phyloP scores from a whole-genome alignment of 2,888 invertebrate genomes.

The Eupithecia subumbrata region DNA sequence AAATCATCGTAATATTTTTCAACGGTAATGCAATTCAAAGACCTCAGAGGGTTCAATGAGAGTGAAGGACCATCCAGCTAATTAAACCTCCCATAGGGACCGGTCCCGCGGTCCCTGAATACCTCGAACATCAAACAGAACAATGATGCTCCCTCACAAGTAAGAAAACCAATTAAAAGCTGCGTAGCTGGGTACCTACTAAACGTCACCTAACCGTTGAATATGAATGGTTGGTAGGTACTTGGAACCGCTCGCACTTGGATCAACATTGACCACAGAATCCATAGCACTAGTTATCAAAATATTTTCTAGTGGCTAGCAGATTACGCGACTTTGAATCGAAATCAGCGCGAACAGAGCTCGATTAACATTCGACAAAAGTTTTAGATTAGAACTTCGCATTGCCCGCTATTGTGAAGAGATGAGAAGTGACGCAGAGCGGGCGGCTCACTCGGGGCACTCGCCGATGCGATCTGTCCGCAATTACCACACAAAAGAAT shows the following conservation, averaged over 20 bases:
- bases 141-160: conserved; percentile 50
- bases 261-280: neutral
- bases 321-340: neutral
- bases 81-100: conserved; percentile 39
- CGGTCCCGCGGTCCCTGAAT: conserved; percentile 27
- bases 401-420: neutral
- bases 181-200: conserved; percentile 44
- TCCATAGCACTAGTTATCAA: neutral
- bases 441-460: neutral
- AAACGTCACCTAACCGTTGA: conserved; percentile 67
- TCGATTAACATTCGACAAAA: neutral
- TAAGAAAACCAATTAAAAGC: conserved; percentile 68
- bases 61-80: conserved; percentile 33
- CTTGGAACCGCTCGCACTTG: conserved; percentile 48
- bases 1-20: conserved; percentile 26
- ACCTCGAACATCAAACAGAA: conserved; percentile 46
- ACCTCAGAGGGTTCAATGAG: conserved; percentile 31
- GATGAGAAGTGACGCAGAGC: neutral
- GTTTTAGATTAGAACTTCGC: neutral
- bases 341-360: neutral
- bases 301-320: neutral
- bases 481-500: conserved; percentile 79
- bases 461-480: conserved; percentile 67
- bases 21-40: conserved; percentile 21
- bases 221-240: conserved; percentile 58